These are phyloP conservation scores for Punctoribates punctum DNA, from an alignment of 2,888 invertebrate genomes.

Conservation along the genomic window DNA sequence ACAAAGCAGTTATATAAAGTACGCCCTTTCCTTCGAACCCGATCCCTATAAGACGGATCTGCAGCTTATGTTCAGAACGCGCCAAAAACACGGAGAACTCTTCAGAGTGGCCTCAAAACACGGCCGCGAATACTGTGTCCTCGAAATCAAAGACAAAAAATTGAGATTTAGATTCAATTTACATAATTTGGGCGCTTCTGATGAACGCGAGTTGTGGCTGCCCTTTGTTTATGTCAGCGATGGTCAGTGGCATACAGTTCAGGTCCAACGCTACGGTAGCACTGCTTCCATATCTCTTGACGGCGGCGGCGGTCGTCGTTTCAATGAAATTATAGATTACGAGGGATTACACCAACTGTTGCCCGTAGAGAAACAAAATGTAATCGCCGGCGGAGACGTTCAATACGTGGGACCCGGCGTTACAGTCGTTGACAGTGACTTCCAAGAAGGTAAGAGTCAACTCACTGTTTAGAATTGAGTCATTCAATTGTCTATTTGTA, in stretches of 20 bases:
- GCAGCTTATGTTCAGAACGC: slow-evolving; percentile 86
- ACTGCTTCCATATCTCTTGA: slow-evolving; percentile 88
- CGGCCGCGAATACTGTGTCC: slow-evolving; percentile 85
- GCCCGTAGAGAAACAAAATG: slow-evolving; percentile 86
- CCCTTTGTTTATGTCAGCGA: slow-evolving; percentile 86
- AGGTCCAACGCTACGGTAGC: slow-evolving; percentile 84
- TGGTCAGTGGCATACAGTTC: slow-evolving; percentile 94
- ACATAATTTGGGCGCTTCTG: slow-evolving; percentile 75
- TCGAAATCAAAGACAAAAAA: slow-evolving; percentile 72
- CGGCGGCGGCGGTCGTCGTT: slow-evolving; percentile 87
- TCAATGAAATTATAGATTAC: slow-evolving; percentile 86
- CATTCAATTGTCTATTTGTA: slow-evolving; percentile 13
- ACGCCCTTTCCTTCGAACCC: slow-evolving; percentile 88
- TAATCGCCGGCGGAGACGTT: slow-evolving; percentile 91
- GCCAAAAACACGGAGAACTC: slow-evolving; percentile 86
- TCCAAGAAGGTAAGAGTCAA: slow-evolving; percentile 70
- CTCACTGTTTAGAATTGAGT: neutral
- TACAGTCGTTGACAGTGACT: slow-evolving; percentile 90
- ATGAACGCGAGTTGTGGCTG: slow-evolving; percentile 84
- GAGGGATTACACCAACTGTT: slow-evolving; percentile 81
- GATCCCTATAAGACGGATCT: slow-evolving; percentile 87
- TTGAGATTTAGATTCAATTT: slow-evolving; percentile 88
- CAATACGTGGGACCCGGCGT: slow-evolving; percentile 90
- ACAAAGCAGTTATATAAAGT: slow-evolving; percentile 92
- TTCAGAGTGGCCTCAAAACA: slow-evolving; percentile 91